These are phyloP conservation scores for Poecilia latipinna DNA, from an alignment of 2,113 vertebrate genomes.

Conservation along the genomic window DNA sequence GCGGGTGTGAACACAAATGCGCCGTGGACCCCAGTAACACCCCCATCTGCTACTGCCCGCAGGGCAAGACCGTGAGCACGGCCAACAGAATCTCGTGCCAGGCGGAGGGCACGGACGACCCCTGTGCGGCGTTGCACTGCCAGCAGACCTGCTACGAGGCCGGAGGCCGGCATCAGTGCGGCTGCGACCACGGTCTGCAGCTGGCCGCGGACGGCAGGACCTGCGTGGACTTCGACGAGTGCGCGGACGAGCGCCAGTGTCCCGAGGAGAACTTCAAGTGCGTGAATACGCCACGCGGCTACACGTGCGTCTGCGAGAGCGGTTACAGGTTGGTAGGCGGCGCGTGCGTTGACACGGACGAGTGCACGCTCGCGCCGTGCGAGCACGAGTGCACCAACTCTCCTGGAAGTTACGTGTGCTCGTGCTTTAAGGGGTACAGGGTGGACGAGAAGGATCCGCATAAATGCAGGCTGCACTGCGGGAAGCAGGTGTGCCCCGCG, in stretches of 20 bases:
- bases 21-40: accelerated
- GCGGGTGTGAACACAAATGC: constrained; percentile 68
- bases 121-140: constrained; percentile 50
- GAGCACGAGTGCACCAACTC: constrained; percentile 68
- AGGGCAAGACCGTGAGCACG: constrained; percentile 24
- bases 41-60: constrained; percentile 60
- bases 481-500: constrained; percentile 47
- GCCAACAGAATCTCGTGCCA: constrained; percentile 57
- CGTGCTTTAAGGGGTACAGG: constrained; percentile 49
- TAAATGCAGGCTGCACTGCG: constrained; percentile 64
- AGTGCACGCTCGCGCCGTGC: constrained; percentile 69
- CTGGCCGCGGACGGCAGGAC: constrained; percentile 50
- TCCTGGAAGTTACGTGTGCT: constrained; percentile 63
- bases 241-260: constrained; percentile 59
- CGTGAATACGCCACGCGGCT: constrained; percentile 49
- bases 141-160: constrained; percentile 42
- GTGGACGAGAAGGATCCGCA: neutral
- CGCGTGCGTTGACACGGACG: constrained; percentile 69
- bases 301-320: constrained; percentile 60
- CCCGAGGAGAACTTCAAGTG: constrained; percentile 54
- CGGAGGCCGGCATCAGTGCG: constrained; percentile 28
- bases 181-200: constrained; percentile 55
- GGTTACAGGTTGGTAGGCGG: constrained; percentile 41
- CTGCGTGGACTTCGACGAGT: constrained; percentile 68
- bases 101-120: neutral